Conservation (phyloP, 2,797 vertebrate species). For the Telmatherina bonti region DNA sequence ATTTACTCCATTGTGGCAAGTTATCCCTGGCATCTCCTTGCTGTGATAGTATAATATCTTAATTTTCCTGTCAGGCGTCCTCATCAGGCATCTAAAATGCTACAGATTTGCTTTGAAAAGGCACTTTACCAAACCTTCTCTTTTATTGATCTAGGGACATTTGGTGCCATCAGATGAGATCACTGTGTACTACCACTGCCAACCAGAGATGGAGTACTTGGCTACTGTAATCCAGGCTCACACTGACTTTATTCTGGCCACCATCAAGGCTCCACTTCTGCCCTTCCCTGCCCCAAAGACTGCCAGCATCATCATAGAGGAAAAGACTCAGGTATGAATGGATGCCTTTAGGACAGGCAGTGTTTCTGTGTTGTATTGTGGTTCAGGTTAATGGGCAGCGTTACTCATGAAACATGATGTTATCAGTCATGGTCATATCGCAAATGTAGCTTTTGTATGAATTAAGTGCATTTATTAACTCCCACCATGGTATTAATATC, state of each 20-base stretch:
- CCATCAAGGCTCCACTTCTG: conserved; percentile 91
- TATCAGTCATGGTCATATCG: neutral
- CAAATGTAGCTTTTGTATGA: neutral
- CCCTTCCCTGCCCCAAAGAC: conserved; percentile 87
- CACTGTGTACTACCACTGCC: conserved; percentile 88
- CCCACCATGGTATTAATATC: neutral
- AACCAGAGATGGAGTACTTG: conserved; percentile 90
- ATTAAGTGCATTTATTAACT: neutral
- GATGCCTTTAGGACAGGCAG: neutral
- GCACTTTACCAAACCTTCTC: neutral
- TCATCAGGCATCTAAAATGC: neutral
- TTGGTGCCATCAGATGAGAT: conserved; percentile 97
- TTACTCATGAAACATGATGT: neutral
- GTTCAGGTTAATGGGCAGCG: neutral
- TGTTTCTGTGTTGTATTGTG: neutral
- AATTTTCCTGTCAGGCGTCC: neutral
- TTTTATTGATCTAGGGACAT: conserved; percentile 82
- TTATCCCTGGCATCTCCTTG: neutral
- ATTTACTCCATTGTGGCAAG: neutral
- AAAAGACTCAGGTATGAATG: conserved; percentile 89
- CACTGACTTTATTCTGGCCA: conserved; percentile 92
- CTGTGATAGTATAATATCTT: neutral
- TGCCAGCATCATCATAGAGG: conserved; percentile 89
- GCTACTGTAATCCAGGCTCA: conserved; percentile 91
- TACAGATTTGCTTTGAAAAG: neutral